Evolutionary conservation across 2,797 vertebrate genomes (phyloP).

Genomic region (Sebastes trivittatus): DNA sequence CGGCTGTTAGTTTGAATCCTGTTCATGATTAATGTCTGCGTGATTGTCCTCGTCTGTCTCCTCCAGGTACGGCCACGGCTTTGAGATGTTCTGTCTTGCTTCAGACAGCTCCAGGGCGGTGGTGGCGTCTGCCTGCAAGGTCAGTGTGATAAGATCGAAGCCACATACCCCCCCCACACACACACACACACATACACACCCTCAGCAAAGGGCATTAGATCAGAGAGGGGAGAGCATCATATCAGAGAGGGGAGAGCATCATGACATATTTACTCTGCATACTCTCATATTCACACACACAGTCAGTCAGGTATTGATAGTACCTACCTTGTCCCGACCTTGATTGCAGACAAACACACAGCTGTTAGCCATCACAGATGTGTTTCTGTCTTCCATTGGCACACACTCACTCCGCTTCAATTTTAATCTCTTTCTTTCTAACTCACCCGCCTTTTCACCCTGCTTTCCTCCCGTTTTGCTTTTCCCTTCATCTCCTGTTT

Average conservation of each 20-base stretch:
- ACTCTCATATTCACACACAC: neutral
- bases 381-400: neutral
- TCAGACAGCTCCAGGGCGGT: slow-evolving; percentile 87
- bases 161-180: neutral
- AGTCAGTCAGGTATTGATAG: slow-evolving; percentile 4
- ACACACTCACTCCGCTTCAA: neutral
- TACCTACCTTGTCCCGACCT: slow-evolving; percentile 19
- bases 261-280: neutral
- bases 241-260: too few species aligned
- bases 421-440: neutral
- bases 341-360: neutral
- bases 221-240: neutral
- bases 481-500: neutral
- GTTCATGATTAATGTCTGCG: slow-evolving; percentile 14
- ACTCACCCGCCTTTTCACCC: neutral
- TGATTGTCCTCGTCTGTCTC: slow-evolving; percentile 30
- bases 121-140: slow-evolving; percentile 97
- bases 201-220: neutral
- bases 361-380: neutral
- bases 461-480: neutral
- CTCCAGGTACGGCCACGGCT: slow-evolving; percentile 96
- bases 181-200: too few species aligned
- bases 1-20: neutral
- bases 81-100: slow-evolving; percentile 95
- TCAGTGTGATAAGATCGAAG: slow-evolving; percentile 67